phyloP scores from a whole-genome alignment of 2,113 vertebrate species.

The Notarius lentiginosus region DNA sequence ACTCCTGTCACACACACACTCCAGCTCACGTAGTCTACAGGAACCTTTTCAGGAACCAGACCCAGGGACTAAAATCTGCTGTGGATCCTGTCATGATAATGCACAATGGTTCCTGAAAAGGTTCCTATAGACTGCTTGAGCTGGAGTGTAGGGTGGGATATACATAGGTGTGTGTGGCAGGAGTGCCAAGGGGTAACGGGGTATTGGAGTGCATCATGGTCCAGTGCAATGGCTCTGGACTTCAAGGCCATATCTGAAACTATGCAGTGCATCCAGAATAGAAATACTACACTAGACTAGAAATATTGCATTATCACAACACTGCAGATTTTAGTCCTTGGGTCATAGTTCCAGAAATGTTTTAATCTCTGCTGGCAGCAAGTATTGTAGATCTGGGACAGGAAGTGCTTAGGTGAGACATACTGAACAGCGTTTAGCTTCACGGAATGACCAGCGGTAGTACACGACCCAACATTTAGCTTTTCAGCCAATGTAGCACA shows the following conservation, averaged over 20 bases:
- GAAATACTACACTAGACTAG: conserved; percentile 17
- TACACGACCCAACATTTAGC: neutral
- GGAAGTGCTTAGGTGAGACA: neutral
- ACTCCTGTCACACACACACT: neutral
- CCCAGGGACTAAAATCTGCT: no score
- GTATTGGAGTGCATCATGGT: neutral
- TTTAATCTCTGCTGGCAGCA: neutral
- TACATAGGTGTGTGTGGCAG: neutral
- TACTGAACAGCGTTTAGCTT: neutral
- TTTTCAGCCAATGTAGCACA: neutral
- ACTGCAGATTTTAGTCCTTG: neutral
- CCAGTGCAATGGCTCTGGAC: neutral
- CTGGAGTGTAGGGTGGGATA: neutral
- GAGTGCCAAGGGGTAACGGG: neutral
- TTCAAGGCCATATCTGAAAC: conserved; percentile 4
- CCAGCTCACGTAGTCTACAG: neutral
- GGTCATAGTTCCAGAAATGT: neutral
- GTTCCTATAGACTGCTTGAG: neutral
- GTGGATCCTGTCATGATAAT: no score
- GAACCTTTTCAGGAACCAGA: no score
- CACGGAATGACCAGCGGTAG: neutral
- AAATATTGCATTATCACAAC: no score
- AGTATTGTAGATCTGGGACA: neutral
- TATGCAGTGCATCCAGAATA: conserved; percentile 19
- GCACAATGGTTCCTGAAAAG: no score